phyloP scores from a whole-genome alignment of 2,888 invertebrate genomes.

The Timema cristinae region DNA sequence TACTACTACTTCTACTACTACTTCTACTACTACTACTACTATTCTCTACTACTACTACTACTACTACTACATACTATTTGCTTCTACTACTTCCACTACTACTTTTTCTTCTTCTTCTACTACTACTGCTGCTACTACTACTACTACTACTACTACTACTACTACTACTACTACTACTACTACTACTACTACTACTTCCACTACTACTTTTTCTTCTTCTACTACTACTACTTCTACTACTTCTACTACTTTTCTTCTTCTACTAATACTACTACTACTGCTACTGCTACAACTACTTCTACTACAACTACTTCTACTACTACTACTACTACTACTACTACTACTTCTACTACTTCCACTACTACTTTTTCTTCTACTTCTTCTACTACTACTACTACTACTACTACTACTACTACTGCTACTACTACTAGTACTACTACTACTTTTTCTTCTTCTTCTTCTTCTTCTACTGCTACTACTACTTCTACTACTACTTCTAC shows the following conservation, averaged over 20 bases:
- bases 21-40: constrained; percentile 11
- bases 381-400: neutral
- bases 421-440: constrained; percentile 13
- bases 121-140: constrained; percentile 12
- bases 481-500: constrained; percentile 13
- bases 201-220: neutral
- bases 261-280: neutral
- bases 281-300: neutral
- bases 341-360: neutral
- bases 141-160: constrained; percentile 14
- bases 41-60: constrained; percentile 14
- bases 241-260: neutral
- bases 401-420: constrained; percentile 9
- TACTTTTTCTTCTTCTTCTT: constrained; percentile 2
- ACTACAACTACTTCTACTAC: neutral
- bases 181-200: constrained; percentile 6
- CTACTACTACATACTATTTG: too few relatives aligned
- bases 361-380: neutral
- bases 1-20: constrained; percentile 14
- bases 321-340: neutral
- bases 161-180: constrained; percentile 14
- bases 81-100: constrained; percentile 6
- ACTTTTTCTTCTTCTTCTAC: constrained; percentile 1
- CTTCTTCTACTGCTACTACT: constrained; percentile 10
- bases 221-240: neutral